Evolutionary conservation across 2,888 invertebrate genomes (phyloP).

Genomic region (Mythimna lalbum): DNA sequence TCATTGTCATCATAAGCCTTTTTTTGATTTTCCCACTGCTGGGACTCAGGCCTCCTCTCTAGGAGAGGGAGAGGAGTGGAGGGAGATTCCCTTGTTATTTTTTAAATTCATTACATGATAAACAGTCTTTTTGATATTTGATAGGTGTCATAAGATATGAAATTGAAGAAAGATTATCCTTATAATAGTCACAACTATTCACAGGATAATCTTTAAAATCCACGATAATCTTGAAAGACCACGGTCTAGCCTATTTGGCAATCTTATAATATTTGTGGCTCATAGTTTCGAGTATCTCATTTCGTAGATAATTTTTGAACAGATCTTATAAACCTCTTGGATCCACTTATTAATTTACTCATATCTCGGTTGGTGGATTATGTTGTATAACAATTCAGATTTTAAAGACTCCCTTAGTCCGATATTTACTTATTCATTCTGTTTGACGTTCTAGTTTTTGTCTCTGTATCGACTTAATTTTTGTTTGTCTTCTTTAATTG

Average conservation of each 20-base stretch:
- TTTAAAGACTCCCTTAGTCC: not conserved
- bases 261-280: not conserved
- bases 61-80: no score
- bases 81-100: no score
- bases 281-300: not conserved
- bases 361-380: not conserved
- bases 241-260: not conserved
- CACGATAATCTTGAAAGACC: no score
- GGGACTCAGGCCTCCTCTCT: no score
- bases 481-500: slow-evolving; percentile 14
- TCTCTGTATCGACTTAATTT: not conserved
- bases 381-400: not conserved
- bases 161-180: not conserved
- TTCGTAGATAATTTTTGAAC: not conserved
- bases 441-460: not conserved
- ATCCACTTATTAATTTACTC: not conserved
- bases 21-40: no score
- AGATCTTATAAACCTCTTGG: not conserved
- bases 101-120: not conserved
- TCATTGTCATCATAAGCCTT: no score
- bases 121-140: not conserved
- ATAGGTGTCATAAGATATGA: not conserved
- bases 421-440: not conserved
- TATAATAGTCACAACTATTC: not conserved
- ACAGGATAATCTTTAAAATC: no score